Percentiles rank a stretch among this genome's conserved stretches.
phyloP scores from a whole-genome alignment of 2,888 invertebrate species.

The Chorisops tibialis region DNA sequence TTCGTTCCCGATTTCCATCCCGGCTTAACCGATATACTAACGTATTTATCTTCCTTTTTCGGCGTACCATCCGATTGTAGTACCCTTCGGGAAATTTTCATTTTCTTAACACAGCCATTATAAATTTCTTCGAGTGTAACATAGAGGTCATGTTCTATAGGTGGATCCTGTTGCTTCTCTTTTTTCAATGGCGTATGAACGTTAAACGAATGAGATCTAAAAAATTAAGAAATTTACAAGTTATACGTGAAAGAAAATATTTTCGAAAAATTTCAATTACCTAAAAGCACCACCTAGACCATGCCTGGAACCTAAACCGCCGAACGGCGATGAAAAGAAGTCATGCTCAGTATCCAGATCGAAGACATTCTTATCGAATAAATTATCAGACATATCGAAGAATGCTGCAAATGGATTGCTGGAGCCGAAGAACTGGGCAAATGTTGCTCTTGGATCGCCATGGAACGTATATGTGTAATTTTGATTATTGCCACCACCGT shows the following conservation, averaged over 20 bases:
- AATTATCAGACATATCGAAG: slow-evolving; percentile 70
- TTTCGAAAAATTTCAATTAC: slow-evolving; percentile 38
- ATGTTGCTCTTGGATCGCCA: slow-evolving; percentile 94
- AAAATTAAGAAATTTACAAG: slow-evolving; percentile 41
- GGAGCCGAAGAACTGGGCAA: slow-evolving; percentile 96
- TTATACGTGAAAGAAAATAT: slow-evolving; percentile 7
- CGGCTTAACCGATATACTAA: slow-evolving; percentile 92
- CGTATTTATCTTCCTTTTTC: slow-evolving; percentile 90
- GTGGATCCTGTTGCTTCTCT: slow-evolving; percentile 83
- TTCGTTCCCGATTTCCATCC: slow-evolving; percentile 99
- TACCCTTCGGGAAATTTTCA: slow-evolving; percentile 95
- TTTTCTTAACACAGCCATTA: slow-evolving; percentile 94
- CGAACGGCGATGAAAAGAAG: slow-evolving; percentile 76
- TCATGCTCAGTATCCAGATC: slow-evolving; percentile 71
- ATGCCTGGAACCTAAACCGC: slow-evolving; percentile 65
- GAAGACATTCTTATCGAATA: slow-evolving; percentile 64
- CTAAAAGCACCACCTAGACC: slow-evolving; percentile 69
- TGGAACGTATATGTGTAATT: slow-evolving; percentile 86
- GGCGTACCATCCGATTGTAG: slow-evolving; percentile 80
- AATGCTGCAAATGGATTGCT: slow-evolving; percentile 91
- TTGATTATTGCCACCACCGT: slow-evolving; percentile 59
- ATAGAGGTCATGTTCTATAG: slow-evolving; percentile 89
- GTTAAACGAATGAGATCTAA: slow-evolving; percentile 85
- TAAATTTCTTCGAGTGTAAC: slow-evolving; percentile 92
- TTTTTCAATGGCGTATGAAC: slow-evolving; percentile 73